Evolutionary conservation across 2,797 vertebrate species (phyloP).

Genomic region (Euthynnus affinis): DNA sequence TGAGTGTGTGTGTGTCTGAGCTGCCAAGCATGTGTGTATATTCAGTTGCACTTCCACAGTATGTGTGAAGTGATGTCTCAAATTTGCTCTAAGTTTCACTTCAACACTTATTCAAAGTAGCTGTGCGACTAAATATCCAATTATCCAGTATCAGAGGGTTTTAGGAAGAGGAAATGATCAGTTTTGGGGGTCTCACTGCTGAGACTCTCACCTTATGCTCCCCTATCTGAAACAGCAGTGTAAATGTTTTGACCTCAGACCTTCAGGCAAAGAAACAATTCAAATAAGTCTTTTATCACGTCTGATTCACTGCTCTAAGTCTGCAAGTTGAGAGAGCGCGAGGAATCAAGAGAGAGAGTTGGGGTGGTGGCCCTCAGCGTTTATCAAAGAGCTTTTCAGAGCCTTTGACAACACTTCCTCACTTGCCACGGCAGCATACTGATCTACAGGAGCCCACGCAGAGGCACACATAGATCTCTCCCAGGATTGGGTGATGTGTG

Average conservation of each 20-base stretch:
- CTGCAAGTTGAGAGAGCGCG: conserved; percentile 40
- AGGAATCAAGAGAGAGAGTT: conserved; percentile 34
- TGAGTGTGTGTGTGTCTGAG: conserved; percentile 23
- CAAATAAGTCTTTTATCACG: conserved; percentile 61
- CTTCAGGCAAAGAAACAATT: conserved; percentile 59
- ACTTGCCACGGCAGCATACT: conserved; percentile 57
- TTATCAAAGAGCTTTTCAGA: conserved; percentile 75
- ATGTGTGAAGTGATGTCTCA: conserved; percentile 43
- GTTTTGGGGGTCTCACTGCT: conserved; percentile 4
- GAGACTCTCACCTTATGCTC: conserved; percentile 10
- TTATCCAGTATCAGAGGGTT: conserved; percentile 25
- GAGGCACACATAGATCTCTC: conserved; percentile 52
- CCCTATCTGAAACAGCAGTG: conserved; percentile 41
- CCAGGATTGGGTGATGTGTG: conserved; percentile 53
- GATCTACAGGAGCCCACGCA: conserved; percentile 65
- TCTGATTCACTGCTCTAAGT: conserved; percentile 50
- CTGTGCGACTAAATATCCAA: conserved; percentile 13
- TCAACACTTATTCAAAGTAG: conserved; percentile 28
- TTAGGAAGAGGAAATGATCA: conserved; percentile 8
- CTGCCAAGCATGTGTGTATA: conserved; percentile 10
- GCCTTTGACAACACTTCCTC: conserved; percentile 72
- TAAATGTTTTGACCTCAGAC: conserved; percentile 61
- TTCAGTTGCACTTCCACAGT: conserved; percentile 10
- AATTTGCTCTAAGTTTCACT: conserved; percentile 42
- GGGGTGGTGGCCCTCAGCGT: conserved; percentile 66